Percentiles rank a stretch among this genome's conserved stretches.
Evolutionary conservation across 2,797 vertebrate genomes (phyloP).

Genomic region (Lagorchestes hirsutus): DNA sequence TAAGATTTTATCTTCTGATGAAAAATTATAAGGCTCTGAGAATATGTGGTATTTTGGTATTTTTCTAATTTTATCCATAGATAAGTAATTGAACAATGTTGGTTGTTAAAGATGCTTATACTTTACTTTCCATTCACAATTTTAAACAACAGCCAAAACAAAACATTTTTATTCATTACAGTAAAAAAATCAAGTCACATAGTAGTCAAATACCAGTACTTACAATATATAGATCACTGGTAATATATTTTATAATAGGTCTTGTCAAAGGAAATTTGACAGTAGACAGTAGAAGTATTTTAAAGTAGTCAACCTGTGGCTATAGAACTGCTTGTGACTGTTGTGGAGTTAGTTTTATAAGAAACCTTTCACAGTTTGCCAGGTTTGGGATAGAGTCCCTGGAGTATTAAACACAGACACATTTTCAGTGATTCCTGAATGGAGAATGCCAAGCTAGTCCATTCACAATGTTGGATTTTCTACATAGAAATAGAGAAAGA

Average conservation of each 20-base stretch:
- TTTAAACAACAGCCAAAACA: conserved; percentile 57
- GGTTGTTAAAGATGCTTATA: conserved; percentile 64
- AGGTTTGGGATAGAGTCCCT: conserved; percentile 32
- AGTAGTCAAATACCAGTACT: conserved; percentile 36
- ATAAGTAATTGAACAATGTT: conserved; percentile 61
- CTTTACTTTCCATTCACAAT: conserved; percentile 32
- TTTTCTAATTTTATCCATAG: conserved; percentile 63
- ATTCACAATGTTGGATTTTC: conserved; percentile 9
- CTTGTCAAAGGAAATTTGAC: conserved; percentile 35
- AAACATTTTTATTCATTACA: conserved; percentile 61
- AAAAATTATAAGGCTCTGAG: conserved; percentile 26
- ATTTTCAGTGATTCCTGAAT: conserved; percentile 35
- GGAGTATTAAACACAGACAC: conserved; percentile 2
- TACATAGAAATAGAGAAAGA: neutral
- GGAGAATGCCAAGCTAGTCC: neutral
- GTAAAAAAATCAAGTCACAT: conserved; percentile 46
- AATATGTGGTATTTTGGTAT: conserved; percentile 56
- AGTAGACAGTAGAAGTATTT: conserved; percentile 39
- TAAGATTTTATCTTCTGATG: conserved; percentile 61
- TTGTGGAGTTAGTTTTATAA: conserved; percentile 54
- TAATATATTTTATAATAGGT: neutral
- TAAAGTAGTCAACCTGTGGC: conserved; percentile 47
- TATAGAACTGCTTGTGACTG: conserved; percentile 27
- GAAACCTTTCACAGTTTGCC: neutral
- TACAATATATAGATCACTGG: conserved; percentile 29